Conservation (phyloP, 37 sponge, comb jelly and placozoan genomes). For the Halichondria panicea region DNA sequence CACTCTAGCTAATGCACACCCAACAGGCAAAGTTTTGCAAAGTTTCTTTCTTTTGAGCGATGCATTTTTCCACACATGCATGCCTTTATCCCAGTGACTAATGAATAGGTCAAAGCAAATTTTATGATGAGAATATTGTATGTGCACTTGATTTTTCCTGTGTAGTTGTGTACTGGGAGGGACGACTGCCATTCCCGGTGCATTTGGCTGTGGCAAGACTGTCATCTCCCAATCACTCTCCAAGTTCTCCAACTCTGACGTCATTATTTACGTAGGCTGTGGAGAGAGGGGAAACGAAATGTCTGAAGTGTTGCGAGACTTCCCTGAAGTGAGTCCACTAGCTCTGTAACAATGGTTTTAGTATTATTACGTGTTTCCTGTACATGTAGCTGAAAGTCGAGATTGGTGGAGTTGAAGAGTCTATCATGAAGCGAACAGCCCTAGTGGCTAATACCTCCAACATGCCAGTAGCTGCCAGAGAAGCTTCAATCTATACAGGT, state of each 20-base stretch:
- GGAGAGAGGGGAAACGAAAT: slow-evolving; percentile 99
- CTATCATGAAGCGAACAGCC: slow-evolving; percentile 98
- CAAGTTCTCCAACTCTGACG: slow-evolving; percentile 98
- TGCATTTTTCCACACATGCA: background rate
- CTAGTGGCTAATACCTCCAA: slow-evolving; percentile 99
- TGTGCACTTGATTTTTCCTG: slow-evolving; percentile 9
- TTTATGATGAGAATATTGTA: too few species aligned
- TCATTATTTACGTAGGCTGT: slow-evolving; percentile 99
- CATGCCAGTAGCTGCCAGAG: slow-evolving; percentile 99
- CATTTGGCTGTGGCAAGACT: slow-evolving; percentile 99
- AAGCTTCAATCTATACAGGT: slow-evolving; percentile 99
- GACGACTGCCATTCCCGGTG: slow-evolving; percentile 99
- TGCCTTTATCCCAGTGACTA: too few species aligned
- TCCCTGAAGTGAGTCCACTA: slow-evolving; percentile 81
- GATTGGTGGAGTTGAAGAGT: slow-evolving; percentile 85
- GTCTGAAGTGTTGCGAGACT: slow-evolving; percentile 97
- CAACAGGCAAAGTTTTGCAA: background rate
- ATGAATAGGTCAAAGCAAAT: too few species aligned
- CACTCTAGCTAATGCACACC: too few species aligned
- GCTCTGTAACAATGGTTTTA: background rate
- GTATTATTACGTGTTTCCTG: background rate
- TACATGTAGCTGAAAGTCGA: slow-evolving; percentile 82
- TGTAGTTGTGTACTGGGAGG: slow-evolving; percentile 96
- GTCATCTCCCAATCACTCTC: slow-evolving; percentile 98
- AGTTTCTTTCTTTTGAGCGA: background rate